Percentiles rank a stretch among this genome's conserved stretches.
Evolutionary conservation across 2,888 invertebrate species (phyloP).

Genomic region (Philaethria dido): DNA sequence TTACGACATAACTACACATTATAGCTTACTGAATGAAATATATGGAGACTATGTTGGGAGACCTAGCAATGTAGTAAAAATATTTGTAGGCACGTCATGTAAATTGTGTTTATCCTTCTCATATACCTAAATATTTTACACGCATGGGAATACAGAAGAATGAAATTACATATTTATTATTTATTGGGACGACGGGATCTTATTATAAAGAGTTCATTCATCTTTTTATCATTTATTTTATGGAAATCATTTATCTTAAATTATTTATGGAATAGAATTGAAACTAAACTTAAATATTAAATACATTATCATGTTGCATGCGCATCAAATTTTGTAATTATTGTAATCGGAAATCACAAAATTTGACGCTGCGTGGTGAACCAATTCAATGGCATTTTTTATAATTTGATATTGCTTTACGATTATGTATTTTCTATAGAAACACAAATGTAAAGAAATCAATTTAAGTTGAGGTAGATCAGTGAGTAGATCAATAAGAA

Average conservation of each 20-base stretch:
- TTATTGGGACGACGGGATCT: not conserved
- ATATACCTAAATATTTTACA: conserved; percentile 1
- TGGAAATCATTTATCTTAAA: not conserved
- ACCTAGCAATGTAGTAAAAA: not conserved
- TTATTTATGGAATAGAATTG: not conserved
- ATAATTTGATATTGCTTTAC: too few relatives aligned
- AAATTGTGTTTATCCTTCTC: conserved; percentile 2
- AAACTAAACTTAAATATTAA: not conserved
- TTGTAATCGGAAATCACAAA: too few relatives aligned
- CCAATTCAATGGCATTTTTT: too few relatives aligned
- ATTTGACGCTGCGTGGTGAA: too few relatives aligned
- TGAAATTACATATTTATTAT: not conserved
- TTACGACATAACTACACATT: too few relatives aligned
- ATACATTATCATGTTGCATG: too few relatives aligned
- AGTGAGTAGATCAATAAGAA: too few relatives aligned
- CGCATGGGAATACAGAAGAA: not conserved
- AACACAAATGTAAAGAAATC: too few relatives aligned
- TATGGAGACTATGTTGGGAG: not conserved
- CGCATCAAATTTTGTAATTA: too few relatives aligned
- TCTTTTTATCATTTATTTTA: not conserved
- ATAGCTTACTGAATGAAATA: not conserved
- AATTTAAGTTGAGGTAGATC: too few relatives aligned
- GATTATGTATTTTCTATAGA: too few relatives aligned
- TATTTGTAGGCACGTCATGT: conserved; percentile 10
- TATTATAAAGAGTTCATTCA: not conserved